Evolutionary conservation across 2,797 vertebrate genomes (phyloP).

Genomic region (Sebastes cheni): DNA sequence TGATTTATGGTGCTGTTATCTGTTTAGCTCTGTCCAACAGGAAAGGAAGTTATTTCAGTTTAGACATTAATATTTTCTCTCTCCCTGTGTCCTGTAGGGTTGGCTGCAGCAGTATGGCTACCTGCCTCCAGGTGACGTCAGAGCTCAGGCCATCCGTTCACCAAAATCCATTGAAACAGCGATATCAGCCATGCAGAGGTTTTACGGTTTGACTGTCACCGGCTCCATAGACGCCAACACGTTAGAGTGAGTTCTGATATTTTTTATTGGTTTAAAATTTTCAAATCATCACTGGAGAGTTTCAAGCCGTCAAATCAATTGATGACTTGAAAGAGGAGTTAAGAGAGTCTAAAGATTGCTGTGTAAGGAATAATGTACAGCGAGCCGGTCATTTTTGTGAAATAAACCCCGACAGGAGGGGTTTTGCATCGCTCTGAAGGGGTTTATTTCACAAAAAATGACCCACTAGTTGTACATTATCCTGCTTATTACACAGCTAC

Average conservation of each 20-base stretch:
- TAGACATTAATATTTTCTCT: not conserved
- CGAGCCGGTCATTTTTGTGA: too few relatives aligned
- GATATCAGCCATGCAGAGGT: constrained; percentile 90
- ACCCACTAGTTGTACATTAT: too few relatives aligned
- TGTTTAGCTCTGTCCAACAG: too few relatives aligned
- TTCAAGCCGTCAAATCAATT: not conserved
- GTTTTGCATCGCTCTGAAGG: too few relatives aligned
- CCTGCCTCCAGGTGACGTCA: constrained; percentile 90
- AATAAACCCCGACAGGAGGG: too few relatives aligned
- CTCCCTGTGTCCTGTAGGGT: constrained; percentile 68
- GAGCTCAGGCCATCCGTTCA: constrained; percentile 88
- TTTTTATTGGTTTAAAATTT: not conserved
- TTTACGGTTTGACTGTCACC: constrained; percentile 89
- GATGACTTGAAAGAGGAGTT: too few relatives aligned
- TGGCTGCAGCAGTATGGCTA: constrained; percentile 96
- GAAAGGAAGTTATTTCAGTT: not conserved
- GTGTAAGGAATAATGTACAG: not conserved
- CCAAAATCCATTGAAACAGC: constrained; percentile 85
- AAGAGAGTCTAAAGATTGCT: not conserved
- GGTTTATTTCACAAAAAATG: too few relatives aligned
- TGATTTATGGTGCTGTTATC: not conserved
- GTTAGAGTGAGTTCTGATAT: constrained; percentile 81
- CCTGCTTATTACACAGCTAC: rapidly evolving
- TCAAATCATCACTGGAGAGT: not conserved
- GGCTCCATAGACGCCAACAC: constrained; percentile 86